Evolutionary conservation across 2,888 invertebrate genomes (phyloP), one percentile per base, ranked within the genome.

Genomic region (Heteropelma amictum): DNA sequence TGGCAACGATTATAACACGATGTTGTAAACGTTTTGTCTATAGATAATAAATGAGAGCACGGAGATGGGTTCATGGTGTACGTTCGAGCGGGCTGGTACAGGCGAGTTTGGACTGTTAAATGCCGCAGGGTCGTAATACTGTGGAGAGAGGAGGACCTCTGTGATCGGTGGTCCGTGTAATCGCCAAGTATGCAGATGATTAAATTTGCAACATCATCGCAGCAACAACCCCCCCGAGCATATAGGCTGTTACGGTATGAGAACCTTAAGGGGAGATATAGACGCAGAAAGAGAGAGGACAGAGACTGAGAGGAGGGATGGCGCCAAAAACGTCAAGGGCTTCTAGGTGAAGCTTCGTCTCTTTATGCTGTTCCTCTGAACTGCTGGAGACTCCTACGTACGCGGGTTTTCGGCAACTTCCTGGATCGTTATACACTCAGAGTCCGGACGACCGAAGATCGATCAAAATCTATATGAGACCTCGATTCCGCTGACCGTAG

Each of bases 101-200:
- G 33, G 53, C 10, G 68, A 58, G 77, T 76, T 77, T 38, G 78
- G 69, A 79, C 78, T 77, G 80, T 78, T 75, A 73, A 80, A 77
- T 71, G 81, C 83, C 82, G 74, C 65, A 77, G 84, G 84, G 82
- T 75, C 75, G 61, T 73, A 67, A 53, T 69, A 68, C 47, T 60
- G 49, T 40, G 56, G 45, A 38, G 70, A 45, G 33, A 58, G 77
- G 82, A 82, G 84, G 85, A 86, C 86, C 86, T 87, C 87, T 89
- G 89, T 88, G 89, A 89, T 89, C 89, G 87, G 86, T 83, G 85
- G 86, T 83, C 88, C 86, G 89, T 88, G 84, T 88, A 89, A 89
- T 89, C 88, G 87, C 85, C 87, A 89, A 89, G 87, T 89, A 89
- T 89, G 89, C 89, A 88, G 89, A 89, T 89, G 89, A 89, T 89